phyloP scores from a whole-genome alignment of 1,140 invertebrate species.

The Colletes latitarsis region DNA sequence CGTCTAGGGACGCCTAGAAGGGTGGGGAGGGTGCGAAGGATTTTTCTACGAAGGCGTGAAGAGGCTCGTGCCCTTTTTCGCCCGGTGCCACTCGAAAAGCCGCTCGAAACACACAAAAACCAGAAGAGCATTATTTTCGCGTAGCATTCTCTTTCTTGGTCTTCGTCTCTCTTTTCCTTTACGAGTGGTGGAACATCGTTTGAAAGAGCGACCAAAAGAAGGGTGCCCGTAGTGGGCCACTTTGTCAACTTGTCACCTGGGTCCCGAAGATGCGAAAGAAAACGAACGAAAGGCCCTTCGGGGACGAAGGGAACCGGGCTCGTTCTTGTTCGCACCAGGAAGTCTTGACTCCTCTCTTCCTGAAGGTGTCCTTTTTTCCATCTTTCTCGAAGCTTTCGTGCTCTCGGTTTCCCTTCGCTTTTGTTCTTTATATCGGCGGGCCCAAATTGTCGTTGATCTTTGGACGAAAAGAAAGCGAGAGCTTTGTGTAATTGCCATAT shows the following conservation, averaged over 20 bases:
- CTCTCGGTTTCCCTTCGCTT: neutral
- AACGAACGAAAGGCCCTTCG: conserved; percentile 45
- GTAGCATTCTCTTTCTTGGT: conserved; percentile 22
- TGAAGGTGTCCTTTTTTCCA: conserved; percentile 7
- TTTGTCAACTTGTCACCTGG: conserved; percentile 73
- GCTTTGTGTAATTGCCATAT: too few relatives aligned
- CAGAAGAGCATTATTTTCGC: conserved; percentile 56
- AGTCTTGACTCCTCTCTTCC: conserved; percentile 37
- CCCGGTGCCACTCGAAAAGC: conserved; percentile 46
- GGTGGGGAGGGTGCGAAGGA: conserved; percentile 16
- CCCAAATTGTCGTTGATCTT: neutral
- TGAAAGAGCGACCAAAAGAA: conserved; percentile 29
- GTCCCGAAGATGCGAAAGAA: conserved; percentile 51
- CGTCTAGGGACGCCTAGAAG: too few relatives aligned
- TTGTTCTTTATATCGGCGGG: neutral
- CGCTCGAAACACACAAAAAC: conserved; percentile 58
- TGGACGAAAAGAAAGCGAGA: too few relatives aligned
- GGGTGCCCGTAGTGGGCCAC: conserved; percentile 62
- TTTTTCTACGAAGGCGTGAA: conserved; percentile 73
- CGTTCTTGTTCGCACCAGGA: conserved; percentile 53
- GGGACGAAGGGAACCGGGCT: conserved; percentile 32
- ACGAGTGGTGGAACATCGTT: neutral
- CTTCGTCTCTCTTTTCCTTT: neutral
- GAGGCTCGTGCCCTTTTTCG: conserved; percentile 73
- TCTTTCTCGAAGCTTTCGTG: neutral